Percentiles rank a stretch among this genome's conserved stretches.
Evolutionary conservation across 2,888 invertebrate genomes (phyloP).

Genomic region (Argyra leucocephala): DNA sequence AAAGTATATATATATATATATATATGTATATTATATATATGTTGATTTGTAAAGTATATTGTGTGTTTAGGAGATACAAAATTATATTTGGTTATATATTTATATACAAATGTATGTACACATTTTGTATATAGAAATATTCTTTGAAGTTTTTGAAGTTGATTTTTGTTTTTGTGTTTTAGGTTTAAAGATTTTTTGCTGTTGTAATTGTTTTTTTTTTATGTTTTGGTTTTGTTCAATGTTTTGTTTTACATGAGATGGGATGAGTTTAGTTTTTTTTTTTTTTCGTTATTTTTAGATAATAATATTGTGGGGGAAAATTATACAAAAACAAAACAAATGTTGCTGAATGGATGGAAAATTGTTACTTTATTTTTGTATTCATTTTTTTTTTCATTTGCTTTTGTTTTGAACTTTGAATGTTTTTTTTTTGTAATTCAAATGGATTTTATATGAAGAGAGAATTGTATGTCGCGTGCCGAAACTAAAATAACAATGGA

Average conservation of each 20-base stretch:
- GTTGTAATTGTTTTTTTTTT: neutral
- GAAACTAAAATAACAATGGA: constrained; percentile 2
- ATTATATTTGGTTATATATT: too few species aligned
- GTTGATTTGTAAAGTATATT: too few species aligned
- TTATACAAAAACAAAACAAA: neutral
- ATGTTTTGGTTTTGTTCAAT: neutral
- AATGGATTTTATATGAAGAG: neutral
- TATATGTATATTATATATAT: too few species aligned
- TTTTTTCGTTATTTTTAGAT: neutral
- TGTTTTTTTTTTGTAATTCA: neutral
- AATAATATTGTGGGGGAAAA: neutral
- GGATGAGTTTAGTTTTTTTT: neutral
- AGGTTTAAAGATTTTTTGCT: neutral
- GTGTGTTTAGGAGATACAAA: too few species aligned
- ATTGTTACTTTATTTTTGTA: neutral
- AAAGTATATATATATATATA: neutral
- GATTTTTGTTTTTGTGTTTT: neutral
- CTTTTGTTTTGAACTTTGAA: neutral
- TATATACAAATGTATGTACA: too few species aligned
- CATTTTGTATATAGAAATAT: too few species aligned
- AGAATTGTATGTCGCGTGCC: neutral
- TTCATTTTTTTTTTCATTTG: neutral
- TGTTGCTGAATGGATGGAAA: neutral
- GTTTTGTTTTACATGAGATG: constrained; percentile 4
- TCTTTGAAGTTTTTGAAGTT: too few species aligned